Evolutionary conservation across 2,113 vertebrate species (phyloP), one percentile per base, ranked within the genome.

Genomic region (Ovis aries): DNA sequence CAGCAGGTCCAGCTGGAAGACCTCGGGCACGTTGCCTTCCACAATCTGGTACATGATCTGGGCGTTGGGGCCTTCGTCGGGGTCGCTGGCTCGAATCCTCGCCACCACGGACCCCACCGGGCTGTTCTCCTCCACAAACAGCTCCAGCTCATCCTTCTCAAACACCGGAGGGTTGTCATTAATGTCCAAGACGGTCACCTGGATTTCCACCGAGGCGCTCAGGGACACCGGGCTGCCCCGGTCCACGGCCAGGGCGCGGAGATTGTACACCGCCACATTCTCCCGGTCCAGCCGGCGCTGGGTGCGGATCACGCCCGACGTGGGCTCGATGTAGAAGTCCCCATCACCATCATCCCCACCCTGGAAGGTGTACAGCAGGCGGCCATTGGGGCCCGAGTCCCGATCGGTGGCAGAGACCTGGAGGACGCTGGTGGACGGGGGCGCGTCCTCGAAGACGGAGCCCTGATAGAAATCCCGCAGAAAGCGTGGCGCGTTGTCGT

Each of bases 11-110:
- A 99, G 98, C 88, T 99, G 99, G 97, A 99, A 99, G 88, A 99
- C 99, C 97, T 99, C 99, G 0, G 99, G 99, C 81, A 99, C 98
- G 57, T 99, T 99, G 40, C 99, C 99, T 97, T 99, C 99, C 59
- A 99, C 99, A 0, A 99, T 99, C 98, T 99, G 99, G 95, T 99
- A 99, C 99, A 99, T 99, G 98, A 99, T 99, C 98, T 99, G 99
- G 48, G 99, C 99, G 0, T 99, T 99, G 67, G 99, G 99, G 59
- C 99, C 99, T 86, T 99, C 99, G 0, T 99, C 99, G 0, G 99
- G 99, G 97, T 99, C 99, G 0, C 99, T 98, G 36, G 99, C 99
- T 0, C 97, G 99, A 94, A 99, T 99, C 9, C 98, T 98, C 1
- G 99, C 99, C 97, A 99, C 99, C 4, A 99, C 99, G 0, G 99